phyloP scores from a whole-genome alignment of 2,888 invertebrate genomes.

The Exephanes ischioxanthus region DNA sequence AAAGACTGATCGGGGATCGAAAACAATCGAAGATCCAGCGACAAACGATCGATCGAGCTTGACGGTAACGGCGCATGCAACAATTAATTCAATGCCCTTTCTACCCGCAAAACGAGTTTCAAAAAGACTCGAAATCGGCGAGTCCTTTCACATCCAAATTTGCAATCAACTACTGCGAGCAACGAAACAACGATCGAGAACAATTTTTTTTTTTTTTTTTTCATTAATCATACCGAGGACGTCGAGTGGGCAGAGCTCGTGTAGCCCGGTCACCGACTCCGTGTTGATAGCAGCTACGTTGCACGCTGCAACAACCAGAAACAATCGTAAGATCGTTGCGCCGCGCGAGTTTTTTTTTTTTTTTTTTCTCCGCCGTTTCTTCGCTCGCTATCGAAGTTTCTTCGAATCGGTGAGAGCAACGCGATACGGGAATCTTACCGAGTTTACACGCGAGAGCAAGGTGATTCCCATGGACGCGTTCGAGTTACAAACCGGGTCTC shows the following conservation, averaged over 20 bases:
- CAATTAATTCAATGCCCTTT: slow-evolving; percentile 17
- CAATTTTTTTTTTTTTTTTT: slow-evolving; percentile 38
- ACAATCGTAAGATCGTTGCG: slow-evolving; percentile 56
- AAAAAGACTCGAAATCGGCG: background rate
- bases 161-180: slow-evolving; percentile 8
- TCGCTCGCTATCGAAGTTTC: too few species aligned
- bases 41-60: slow-evolving; percentile 5
- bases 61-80: slow-evolving; percentile 46
- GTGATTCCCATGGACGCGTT: slow-evolving; percentile 27
- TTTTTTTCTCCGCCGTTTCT: background rate
- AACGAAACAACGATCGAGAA: slow-evolving; percentile 36
- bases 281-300: slow-evolving; percentile 77
- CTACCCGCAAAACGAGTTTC: background rate
- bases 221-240: slow-evolving; percentile 79
- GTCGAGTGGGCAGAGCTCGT: slow-evolving; percentile 82
- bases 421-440: too few species aligned
- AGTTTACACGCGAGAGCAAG: background rate
- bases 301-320: slow-evolving; percentile 82
- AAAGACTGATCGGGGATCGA: background rate
- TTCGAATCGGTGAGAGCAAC: too few species aligned
- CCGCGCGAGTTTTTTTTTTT: background rate
- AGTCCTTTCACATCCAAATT: background rate
- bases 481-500: slow-evolving; percentile 27
- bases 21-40: background rate
- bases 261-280: slow-evolving; percentile 75